Conservation (phyloP, 2,113 vertebrate genomes). For the Phaethornis superciliosus region DNA sequence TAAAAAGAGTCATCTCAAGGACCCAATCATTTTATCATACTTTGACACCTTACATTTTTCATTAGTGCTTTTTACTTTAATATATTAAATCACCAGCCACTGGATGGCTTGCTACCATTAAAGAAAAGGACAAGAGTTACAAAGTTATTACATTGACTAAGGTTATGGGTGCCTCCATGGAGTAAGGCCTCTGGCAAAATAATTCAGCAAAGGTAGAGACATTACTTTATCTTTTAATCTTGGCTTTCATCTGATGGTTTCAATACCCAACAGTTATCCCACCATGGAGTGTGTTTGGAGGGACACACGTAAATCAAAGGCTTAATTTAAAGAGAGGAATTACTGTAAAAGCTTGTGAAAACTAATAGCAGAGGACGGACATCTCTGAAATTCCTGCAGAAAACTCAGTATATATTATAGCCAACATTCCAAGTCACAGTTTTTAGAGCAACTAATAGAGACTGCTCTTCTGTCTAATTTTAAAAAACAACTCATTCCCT, state of each 20-base stretch:
- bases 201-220: slow-evolving; percentile 35
- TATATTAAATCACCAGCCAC: slow-evolving; percentile 77
- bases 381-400: slow-evolving; percentile 33
- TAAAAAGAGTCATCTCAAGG: slow-evolving; percentile 57
- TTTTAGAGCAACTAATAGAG: slow-evolving; percentile 21
- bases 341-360: slow-evolving; percentile 49
- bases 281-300: neutral
- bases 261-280: slow-evolving; percentile 1
- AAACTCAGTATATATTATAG: neutral
- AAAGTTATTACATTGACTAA: slow-evolving; percentile 50
- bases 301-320: slow-evolving; percentile 17
- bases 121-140: slow-evolving; percentile 57
- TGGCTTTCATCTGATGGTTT: slow-evolving; percentile 33
- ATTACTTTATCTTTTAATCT: slow-evolving; percentile 20
- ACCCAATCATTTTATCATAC: slow-evolving; percentile 15
- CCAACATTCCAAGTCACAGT: neutral
- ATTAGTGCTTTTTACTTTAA: slow-evolving; percentile 66
- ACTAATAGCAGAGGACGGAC: neutral
- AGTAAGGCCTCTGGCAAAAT: slow-evolving; percentile 53
- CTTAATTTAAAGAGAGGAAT: slow-evolving; percentile 37
- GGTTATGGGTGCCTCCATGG: slow-evolving; percentile 45
- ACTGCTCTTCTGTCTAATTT: neutral
- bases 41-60: slow-evolving; percentile 43
- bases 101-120: slow-evolving; percentile 78
- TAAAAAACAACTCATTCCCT: neutral